Conservation (phyloP, 2,888 invertebrate species). For the Agonopterix subpropinquella region DNA sequence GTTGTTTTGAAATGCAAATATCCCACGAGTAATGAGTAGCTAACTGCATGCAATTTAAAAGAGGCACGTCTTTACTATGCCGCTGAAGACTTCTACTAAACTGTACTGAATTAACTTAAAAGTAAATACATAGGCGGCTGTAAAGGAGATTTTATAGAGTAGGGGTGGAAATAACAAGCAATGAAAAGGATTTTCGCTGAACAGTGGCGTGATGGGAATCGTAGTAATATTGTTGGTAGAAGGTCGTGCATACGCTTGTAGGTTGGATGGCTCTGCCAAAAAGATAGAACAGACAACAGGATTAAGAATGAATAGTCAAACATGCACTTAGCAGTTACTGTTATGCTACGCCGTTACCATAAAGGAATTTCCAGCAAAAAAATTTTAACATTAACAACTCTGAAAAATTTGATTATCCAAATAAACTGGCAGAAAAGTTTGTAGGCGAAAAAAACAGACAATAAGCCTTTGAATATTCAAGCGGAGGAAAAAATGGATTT, state of each 20-base stretch:
- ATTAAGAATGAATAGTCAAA: conserved; percentile 64
- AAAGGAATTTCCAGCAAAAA: conserved; percentile 30
- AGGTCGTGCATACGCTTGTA: conserved; percentile 15
- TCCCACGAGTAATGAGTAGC: conserved; percentile 52
- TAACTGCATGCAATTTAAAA: conserved; percentile 63
- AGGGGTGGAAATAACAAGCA: background rate
- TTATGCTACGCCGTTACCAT: conserved; percentile 8
- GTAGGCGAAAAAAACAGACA: conserved; percentile 15
- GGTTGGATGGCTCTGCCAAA: conserved; percentile 54
- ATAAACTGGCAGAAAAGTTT: conserved; percentile 11
- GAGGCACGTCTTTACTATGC: conserved; percentile 18
- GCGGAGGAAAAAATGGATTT: conserved; percentile 24
- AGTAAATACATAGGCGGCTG: background rate
- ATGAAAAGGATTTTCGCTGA: background rate
- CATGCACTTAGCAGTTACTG: conserved; percentile 48
- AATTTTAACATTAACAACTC: conserved; percentile 3
- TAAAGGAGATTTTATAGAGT: background rate
- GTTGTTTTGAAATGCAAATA: conserved; percentile 53
- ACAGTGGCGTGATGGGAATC: background rate
- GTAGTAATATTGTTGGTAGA: conserved; percentile 1
- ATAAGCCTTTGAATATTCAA: conserved; percentile 29
- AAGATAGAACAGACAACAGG: conserved; percentile 50
- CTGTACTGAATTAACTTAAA: background rate
- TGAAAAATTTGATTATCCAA: conserved; percentile 10
- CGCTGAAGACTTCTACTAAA: background rate